Evolutionary conservation across 2,113 vertebrate species (phyloP), one percentile per base, ranked within the genome.

Genomic region (Lepus timidus): DNA sequence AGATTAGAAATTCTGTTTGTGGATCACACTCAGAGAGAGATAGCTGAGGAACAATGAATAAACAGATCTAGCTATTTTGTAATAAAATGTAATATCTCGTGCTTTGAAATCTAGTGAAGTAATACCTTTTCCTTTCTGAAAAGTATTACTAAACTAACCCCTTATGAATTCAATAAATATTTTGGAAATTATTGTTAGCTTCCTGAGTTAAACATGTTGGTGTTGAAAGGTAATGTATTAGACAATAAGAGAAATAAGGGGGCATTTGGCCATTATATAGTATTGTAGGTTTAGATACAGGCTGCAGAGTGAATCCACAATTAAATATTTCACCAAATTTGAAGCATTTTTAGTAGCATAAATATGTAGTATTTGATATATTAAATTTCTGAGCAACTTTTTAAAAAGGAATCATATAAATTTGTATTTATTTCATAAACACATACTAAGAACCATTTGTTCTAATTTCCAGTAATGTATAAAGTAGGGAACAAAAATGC

Each of bases 21-120:
- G 33, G 22, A 61, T 70, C 84, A 22, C 36, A 36, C 31, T 25
- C 68, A 89, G 39, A 61, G 31, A 84, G 3, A 82, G 55, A 12
- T 51, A 70, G 12, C 9, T 58, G 55, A 65, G 22, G 11, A 82
- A 51, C 29, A 39, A 1, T 20, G 31, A 90, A 55, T 71, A 90
- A 91, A 80, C 13, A 93, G 36, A 84, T 65, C 79, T 75, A 68
- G 6, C 3, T 83, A 71, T 52, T 90, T 90, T 29, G 33, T 23
- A 62, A 86, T 20, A 86, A 61, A 65, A 33, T 31, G 71, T 8
- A 79, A 6, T 67, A 4, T 58, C 75, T 89, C 14, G 44, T 80
- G 36, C 23, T 96, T 86, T 19, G 86, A 95, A 65, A 39, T 79
- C 9, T 75, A 36, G 61, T 87, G 33, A 49, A 86, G 84, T 49